phyloP scores from a whole-genome alignment of 2,797 vertebrate species.

The Notolabrus celidotus region DNA sequence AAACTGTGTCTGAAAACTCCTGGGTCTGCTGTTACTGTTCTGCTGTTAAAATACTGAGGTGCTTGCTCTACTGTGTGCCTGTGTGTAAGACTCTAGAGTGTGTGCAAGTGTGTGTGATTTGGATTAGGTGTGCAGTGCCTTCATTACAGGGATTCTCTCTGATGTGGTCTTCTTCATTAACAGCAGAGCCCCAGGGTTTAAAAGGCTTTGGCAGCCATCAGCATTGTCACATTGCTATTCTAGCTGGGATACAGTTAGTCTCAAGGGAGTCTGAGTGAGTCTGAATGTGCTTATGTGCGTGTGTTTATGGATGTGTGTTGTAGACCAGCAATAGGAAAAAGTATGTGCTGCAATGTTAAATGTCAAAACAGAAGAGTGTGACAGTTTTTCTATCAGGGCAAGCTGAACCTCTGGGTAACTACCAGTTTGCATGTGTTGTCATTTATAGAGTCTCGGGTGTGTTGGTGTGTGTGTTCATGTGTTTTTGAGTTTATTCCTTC shows the following conservation, averaged over 20 bases:
- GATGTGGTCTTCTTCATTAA: conserved; percentile 78
- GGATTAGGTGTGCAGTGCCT: conserved; percentile 61
- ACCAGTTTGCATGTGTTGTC: background rate
- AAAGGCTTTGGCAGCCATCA: conserved; percentile 71
- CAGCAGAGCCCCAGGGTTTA: conserved; percentile 57
- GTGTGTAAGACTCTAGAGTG: conserved; percentile 5
- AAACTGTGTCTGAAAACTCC: conserved; percentile 29
- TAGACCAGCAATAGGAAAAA: conserved; percentile 31
- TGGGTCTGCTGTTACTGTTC: conserved; percentile 18
- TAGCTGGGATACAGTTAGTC: conserved; percentile 45
- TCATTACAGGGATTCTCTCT: conserved; percentile 71
- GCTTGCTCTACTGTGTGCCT: conserved; percentile 13
- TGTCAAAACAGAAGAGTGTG: conserved; percentile 7
- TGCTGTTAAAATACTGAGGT: conserved; percentile 32
- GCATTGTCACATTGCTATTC: conserved; percentile 72
- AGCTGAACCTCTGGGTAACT: background rate
- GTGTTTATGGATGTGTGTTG: conserved; percentile 20
- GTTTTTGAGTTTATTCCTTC: background rate
- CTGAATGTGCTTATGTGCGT: conserved; percentile 5
- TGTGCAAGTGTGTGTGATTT: conserved; percentile 16
- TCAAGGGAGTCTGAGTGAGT: conserved; percentile 43
- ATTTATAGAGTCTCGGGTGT: background rate
- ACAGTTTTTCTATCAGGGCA: conserved; percentile 7
- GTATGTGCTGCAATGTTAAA: conserved; percentile 13
- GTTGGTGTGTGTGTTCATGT: background rate